These are phyloP conservation scores for Apteryx owenii DNA, from an alignment of 2,113 vertebrate species.

Conservation along the genomic window DNA sequence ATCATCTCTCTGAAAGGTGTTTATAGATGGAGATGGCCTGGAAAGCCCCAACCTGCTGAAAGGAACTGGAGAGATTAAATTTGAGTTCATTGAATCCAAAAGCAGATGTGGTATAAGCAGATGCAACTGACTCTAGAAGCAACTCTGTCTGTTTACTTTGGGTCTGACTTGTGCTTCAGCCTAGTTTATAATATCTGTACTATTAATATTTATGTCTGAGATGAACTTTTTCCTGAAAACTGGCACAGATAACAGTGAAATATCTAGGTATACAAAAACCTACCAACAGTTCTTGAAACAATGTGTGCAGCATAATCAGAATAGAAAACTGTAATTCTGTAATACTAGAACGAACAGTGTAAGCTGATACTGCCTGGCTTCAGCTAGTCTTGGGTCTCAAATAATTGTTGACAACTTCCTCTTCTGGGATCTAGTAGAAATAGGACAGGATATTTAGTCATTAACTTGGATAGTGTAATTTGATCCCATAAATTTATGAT, in stretches of 20 bases:
- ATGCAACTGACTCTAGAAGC: neutral
- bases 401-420: conserved; percentile 24
- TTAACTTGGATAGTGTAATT: neutral
- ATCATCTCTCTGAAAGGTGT: neutral
- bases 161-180: neutral
- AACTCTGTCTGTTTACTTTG: neutral
- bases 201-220: conserved; percentile 36
- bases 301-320: neutral
- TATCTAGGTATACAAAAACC: neutral
- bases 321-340: neutral
- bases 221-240: neutral
- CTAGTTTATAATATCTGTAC: neutral
- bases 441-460: neutral
- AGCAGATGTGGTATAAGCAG: neutral
- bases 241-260: neutral
- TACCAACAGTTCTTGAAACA: neutral
- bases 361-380: conserved; percentile 24
- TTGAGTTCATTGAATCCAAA: neutral
- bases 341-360: neutral
- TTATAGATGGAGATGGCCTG: neutral
- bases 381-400: neutral
- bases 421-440: neutral
- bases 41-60: neutral
- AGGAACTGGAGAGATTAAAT: neutral
- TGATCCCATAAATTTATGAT: neutral